Evolutionary conservation across 2,888 invertebrate species (phyloP).

Genomic region (Plusia festucae): DNA sequence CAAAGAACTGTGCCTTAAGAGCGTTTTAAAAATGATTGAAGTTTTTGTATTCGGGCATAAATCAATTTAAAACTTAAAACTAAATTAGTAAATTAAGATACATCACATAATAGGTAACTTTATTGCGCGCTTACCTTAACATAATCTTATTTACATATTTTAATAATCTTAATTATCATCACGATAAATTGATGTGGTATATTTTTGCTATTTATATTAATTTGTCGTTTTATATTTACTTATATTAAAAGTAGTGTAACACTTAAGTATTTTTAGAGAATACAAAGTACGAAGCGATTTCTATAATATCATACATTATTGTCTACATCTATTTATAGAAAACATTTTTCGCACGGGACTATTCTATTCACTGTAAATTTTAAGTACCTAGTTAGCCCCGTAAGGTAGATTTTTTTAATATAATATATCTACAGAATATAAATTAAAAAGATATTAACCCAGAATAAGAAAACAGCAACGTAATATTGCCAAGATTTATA

Average conservation of each 20-base stretch:
- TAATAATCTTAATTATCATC: conserved; percentile 53
- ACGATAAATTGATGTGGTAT: conserved; percentile 59
- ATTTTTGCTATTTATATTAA: conserved; percentile 11
- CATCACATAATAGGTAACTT: conserved; percentile 57
- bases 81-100: conserved; percentile 18
- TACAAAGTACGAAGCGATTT: too few species aligned
- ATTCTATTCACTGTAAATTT: not conserved
- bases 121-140: conserved; percentile 50
- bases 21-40: too few species aligned
- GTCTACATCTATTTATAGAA: too few species aligned
- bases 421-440: not conserved
- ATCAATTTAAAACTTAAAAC: not conserved
- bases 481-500: not conserved
- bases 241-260: not conserved
- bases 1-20: too few species aligned
- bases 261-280: not conserved
- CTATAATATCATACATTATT: too few species aligned
- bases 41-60: too few species aligned
- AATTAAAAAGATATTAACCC: conserved; percentile 3
- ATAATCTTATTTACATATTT: conserved; percentile 9
- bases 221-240: conserved; percentile 21
- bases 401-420: not conserved
- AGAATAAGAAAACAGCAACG: not conserved
- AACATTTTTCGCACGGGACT: too few species aligned
- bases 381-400: too few species aligned